Evolutionary conservation across 2,888 invertebrate genomes (phyloP).

Genomic region (Epirrhoe tristata): DNA sequence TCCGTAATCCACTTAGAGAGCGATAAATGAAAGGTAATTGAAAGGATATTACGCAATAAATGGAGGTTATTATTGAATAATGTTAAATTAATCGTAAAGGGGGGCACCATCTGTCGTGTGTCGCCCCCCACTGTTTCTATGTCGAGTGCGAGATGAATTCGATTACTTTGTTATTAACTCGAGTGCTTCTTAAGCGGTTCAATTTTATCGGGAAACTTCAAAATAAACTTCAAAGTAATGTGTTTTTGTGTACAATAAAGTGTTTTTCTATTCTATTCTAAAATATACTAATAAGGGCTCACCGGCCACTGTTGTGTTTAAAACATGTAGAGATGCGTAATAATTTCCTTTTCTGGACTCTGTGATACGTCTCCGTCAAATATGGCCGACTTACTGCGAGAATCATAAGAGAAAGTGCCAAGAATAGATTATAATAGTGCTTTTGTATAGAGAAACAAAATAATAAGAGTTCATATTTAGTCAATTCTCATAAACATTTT

Average conservation of each 20-base stretch:
- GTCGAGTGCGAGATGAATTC: conserved; percentile 52
- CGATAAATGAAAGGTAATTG: conserved; percentile 84
- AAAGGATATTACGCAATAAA: conserved; percentile 85
- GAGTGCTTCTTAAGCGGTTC: conserved; percentile 50
- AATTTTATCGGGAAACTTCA: conserved; percentile 23
- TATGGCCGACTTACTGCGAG: no score
- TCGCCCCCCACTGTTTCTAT: conserved; percentile 53
- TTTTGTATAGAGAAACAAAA: no score
- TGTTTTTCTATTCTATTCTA: no score
- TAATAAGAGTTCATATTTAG: no score
- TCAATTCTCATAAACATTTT: no score
- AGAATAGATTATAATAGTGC: no score
- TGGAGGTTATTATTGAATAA: conserved; percentile 85
- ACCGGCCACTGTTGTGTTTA: conserved; percentile 4
- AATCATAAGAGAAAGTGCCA: no score
- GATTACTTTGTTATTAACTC: conserved; percentile 57
- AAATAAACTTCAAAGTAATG: no score
- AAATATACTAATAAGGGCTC: conserved; percentile 8
- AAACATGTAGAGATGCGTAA: conserved; percentile 1
- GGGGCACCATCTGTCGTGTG: conserved; percentile 79
- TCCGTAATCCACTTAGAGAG: conserved; percentile 76
- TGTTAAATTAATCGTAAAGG: conserved; percentile 81
- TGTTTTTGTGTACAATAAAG: no score
- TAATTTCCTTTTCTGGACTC: neutral
- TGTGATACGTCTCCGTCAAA: neutral